phyloP scores from a whole-genome alignment of 30 jellyfish, hydroid and myxozoan genomes.

The Cassiopea andromeda region DNA sequence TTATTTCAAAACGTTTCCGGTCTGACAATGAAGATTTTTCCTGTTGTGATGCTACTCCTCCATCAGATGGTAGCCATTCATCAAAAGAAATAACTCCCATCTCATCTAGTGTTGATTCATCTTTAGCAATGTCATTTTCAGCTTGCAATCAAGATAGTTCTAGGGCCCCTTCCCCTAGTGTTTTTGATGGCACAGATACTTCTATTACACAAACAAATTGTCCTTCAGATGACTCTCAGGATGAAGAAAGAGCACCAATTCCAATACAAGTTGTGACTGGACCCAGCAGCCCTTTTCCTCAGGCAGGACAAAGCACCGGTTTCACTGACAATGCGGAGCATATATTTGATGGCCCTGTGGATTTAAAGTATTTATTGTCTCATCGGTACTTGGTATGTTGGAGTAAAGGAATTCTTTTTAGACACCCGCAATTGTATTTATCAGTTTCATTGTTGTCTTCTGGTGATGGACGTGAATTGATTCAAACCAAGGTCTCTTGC shows the following conservation, averaged over 20 bases:
- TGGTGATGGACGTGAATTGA: slow-evolving; percentile 32
- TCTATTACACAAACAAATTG: neutral
- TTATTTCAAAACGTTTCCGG: neutral
- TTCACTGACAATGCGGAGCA: slow-evolving; percentile 26
- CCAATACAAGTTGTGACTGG: neutral
- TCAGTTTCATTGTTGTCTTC: slow-evolving; percentile 53
- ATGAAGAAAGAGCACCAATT: neutral
- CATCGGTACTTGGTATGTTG: slow-evolving; percentile 76
- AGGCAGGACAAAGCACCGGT: neutral
- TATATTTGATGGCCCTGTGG: slow-evolving; percentile 24
- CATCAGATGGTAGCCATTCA: neutral
- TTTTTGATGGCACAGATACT: neutral
- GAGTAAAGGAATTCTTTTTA: slow-evolving; percentile 83
- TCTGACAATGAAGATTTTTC: neutral
- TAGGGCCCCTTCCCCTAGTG: slow-evolving; percentile 27
- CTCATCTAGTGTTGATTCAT: slow-evolving; percentile 25
- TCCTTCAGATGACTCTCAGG: neutral
- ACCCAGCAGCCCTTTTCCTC: neutral
- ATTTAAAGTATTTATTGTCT: slow-evolving; percentile 61
- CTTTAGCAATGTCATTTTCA: slow-evolving; percentile 26
- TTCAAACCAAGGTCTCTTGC: slow-evolving; percentile 82
- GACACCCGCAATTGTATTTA: slow-evolving; percentile 78
- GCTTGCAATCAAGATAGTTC: slow-evolving; percentile 11
- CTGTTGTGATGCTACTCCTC: slow-evolving; percentile 3
- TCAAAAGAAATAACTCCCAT: slow-evolving; percentile 56